phyloP scores from a whole-genome alignment of 2,797 vertebrate species.

The Tokudaia tokunoshimensis region DNA sequence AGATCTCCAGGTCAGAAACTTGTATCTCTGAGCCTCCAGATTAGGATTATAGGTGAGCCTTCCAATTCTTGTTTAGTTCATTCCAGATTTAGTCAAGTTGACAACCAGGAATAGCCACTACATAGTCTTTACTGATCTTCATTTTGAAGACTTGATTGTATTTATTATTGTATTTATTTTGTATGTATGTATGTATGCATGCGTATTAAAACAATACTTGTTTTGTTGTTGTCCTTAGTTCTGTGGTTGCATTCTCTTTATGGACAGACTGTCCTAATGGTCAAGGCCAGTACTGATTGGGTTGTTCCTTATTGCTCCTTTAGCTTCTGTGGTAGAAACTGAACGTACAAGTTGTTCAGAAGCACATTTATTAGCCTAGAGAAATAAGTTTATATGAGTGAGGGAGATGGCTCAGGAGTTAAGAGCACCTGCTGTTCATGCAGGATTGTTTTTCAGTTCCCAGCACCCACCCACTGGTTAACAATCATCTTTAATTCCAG shows the following conservation, averaged over 20 bases:
- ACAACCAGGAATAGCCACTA: no score
- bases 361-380: not conserved
- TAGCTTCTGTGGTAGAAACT: not conserved
- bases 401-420: not conserved
- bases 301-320: not conserved
- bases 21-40: no score
- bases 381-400: not conserved
- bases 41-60: no score
- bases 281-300: not conserved
- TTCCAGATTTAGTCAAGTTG: no score
- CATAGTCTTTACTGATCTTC: not conserved
- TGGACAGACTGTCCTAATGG: not conserved
- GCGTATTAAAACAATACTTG: not conserved
- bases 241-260: not conserved
- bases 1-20: no score
- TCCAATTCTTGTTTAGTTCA: no score
- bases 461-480: not conserved
- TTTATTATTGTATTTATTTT: not conserved
- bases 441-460: not conserved
- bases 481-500: not conserved
- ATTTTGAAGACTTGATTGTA: not conserved
- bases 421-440: not conserved
- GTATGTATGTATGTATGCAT: not conserved
- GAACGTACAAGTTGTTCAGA: constrained; percentile 6
- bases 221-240: not conserved